phyloP scores from a whole-genome alignment of 1,140 invertebrate species.

The Trigoniulus corallinus region DNA sequence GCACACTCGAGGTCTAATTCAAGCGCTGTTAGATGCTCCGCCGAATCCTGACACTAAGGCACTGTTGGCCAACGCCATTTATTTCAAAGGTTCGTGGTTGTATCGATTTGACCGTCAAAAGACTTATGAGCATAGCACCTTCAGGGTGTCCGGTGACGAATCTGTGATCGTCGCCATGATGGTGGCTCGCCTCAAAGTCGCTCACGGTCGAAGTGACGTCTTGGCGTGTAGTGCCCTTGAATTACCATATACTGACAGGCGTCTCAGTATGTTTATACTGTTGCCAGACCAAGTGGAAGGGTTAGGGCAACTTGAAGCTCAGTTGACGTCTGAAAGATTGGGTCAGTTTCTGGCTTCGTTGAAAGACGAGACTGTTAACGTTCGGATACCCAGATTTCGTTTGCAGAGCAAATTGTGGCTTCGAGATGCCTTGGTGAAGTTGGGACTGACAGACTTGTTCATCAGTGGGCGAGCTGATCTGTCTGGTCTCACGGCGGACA shows the following conservation, averaged over 20 bases:
- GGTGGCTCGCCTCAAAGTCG: slow-evolving; percentile 21
- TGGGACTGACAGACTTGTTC: slow-evolving; percentile 20
- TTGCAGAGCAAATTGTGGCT: slow-evolving; percentile 9
- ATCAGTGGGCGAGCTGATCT: slow-evolving; percentile 15
- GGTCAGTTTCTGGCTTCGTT: slow-evolving; percentile 19
- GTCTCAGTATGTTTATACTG: slow-evolving; percentile 22
- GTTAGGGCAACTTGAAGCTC: slow-evolving; percentile 13
- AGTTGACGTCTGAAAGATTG: slow-evolving; percentile 20
- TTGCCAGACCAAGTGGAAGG: slow-evolving; percentile 22
- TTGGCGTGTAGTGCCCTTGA: slow-evolving; percentile 22
- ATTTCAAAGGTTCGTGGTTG: slow-evolving; percentile 19
- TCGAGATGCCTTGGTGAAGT: slow-evolving; percentile 12
- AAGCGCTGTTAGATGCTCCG: slow-evolving; percentile 13
- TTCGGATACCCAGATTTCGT: slow-evolving; percentile 21
- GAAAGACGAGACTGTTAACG: slow-evolving; percentile 23
- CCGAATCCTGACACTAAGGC: slow-evolving; percentile 14
- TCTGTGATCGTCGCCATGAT: slow-evolving; percentile 20
- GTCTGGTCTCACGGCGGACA: slow-evolving; percentile 13
- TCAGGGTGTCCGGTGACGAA: slow-evolving; percentile 1
- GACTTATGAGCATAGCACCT: slow-evolving; percentile 22
- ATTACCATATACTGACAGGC: slow-evolving; percentile 18
- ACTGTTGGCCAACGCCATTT: slow-evolving; percentile 18
- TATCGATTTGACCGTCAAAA: slow-evolving; percentile 19
- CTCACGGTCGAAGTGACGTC: slow-evolving; percentile 19
- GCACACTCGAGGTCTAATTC: slow-evolving; percentile 16